Conservation (phyloP, 2,888 invertebrate species). For the Xestia rhomboidea region DNA sequence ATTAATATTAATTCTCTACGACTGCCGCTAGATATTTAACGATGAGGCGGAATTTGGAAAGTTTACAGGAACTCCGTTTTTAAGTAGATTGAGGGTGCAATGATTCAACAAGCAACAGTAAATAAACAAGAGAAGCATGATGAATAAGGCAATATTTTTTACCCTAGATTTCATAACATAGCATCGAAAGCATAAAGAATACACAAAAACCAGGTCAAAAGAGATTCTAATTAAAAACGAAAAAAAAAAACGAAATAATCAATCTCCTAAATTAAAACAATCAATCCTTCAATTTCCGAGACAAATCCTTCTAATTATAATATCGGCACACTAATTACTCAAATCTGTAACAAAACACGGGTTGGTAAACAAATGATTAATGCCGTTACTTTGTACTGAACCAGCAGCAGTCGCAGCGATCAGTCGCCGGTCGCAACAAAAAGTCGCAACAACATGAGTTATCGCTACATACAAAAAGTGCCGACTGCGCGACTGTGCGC, state of each 20-base stretch:
- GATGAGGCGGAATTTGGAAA: conserved; percentile 29
- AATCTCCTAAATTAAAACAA: conserved; percentile 1
- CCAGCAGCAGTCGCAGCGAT: conserved; percentile 23
- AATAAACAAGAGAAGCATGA: no score
- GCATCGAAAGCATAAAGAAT: neutral
- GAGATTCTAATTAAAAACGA: neutral
- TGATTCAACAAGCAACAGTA: neutral
- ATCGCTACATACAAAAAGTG: conserved; percentile 47
- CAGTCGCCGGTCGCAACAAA: conserved; percentile 35
- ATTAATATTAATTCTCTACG: conserved; percentile 62
- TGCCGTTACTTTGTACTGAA: conserved; percentile 18
- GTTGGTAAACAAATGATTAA: conserved; percentile 41
- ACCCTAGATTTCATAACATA: neutral
- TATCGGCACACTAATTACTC: conserved; percentile 13
- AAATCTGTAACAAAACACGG: conserved; percentile 17
- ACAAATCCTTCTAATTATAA: conserved; percentile 15
- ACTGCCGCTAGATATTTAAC: conserved; percentile 56
- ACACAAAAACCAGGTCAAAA: neutral
- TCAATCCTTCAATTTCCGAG: neutral
- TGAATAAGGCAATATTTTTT: neutral
- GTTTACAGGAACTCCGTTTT: neutral
- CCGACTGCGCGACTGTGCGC: conserved; percentile 6
- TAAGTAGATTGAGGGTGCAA: conserved; percentile 15
- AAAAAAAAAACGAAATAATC: neutral
- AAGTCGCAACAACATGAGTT: conserved; percentile 45